phyloP scores from a whole-genome alignment of 2,113 vertebrate species.

The Gambusia affinis region DNA sequence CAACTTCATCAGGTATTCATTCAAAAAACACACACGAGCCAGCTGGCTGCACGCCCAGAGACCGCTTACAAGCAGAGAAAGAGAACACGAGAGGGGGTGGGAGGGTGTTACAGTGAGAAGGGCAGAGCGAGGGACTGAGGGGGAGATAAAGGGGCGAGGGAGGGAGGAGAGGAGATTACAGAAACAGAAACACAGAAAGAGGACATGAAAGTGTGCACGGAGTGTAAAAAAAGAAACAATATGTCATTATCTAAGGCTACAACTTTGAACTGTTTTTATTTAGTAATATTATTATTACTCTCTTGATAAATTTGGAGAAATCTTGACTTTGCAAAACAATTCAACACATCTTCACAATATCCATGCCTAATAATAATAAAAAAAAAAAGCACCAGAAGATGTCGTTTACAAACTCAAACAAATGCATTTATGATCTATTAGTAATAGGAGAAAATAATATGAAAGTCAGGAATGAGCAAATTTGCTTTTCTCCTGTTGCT shows the following conservation, averaged over 20 bases:
- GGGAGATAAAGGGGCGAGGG: conserved; percentile 37
- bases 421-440: not conserved
- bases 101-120: conserved; percentile 60
- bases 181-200: conserved; percentile 22
- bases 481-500: not conserved
- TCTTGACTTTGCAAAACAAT: not conserved
- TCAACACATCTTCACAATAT: not conserved
- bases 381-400: not conserved
- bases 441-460: not conserved
- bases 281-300: not conserved
- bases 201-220: conserved; percentile 38
- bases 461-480: not conserved
- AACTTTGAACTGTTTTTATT: not conserved
- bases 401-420: not conserved
- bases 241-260: not conserved
- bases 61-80: conserved; percentile 70
- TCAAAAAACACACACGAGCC: conserved; percentile 85
- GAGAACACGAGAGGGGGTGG: conserved; percentile 47
- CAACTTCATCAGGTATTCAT: conserved; percentile 94
- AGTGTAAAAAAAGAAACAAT: conserved; percentile 19
- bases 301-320: not conserved
- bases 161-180: conserved; percentile 55
- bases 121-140: conserved; percentile 52
- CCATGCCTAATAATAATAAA: not conserved
- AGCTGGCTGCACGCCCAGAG: conserved; percentile 79